Evolutionary conservation across 2,888 invertebrate species (phyloP), one percentile per base, ranked within the genome.

Genomic region (Pammene aurita): DNA sequence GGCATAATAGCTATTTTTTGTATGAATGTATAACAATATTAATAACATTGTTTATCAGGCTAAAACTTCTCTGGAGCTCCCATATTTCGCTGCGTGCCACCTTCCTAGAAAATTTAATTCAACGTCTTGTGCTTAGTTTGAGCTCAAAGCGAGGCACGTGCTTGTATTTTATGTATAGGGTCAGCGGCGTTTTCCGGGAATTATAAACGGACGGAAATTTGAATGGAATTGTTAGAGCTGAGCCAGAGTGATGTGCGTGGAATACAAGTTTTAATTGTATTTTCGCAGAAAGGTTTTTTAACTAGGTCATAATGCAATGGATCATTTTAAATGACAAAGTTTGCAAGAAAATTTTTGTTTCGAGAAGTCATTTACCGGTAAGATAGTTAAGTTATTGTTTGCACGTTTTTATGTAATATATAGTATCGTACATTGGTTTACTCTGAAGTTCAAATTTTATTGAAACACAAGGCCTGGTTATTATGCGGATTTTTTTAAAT

Each of bases 71-170:
- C 52, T 46, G 6, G 4, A 26, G 69, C 68, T 72, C 75, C 77
- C 80, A 84, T 87, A 87, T 84, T 83, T 87, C 73, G 81, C 78
- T 67, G 78, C 76, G 77, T 78, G 77, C 79, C 81, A 78, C 83
- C 78, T 77, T 73, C 77, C 72, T 70, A 80, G 76, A 77, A 85
- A 86, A 86, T 87, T 86, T 85, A 87, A 87, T 86, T 87, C 83
- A 78, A 78, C 80, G 80, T 77, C 84, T 83, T 82, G 82, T 75
- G 77, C 78, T 80, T 76, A 81, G 78, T 78, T 78, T 76, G 75
- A 78, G 76, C 78, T 79, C 75, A 79, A 80, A 80, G 80, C 76
- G 73, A 72, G 74, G 50, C 42, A 67, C 67, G 67, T 67, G 67
- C 67, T 56, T 62, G 67, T 67, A 56, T 67, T 62, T 67, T 67